Conservation (phyloP, 2,888 invertebrate genomes). For the Schizotus pectinicornis region DNA sequence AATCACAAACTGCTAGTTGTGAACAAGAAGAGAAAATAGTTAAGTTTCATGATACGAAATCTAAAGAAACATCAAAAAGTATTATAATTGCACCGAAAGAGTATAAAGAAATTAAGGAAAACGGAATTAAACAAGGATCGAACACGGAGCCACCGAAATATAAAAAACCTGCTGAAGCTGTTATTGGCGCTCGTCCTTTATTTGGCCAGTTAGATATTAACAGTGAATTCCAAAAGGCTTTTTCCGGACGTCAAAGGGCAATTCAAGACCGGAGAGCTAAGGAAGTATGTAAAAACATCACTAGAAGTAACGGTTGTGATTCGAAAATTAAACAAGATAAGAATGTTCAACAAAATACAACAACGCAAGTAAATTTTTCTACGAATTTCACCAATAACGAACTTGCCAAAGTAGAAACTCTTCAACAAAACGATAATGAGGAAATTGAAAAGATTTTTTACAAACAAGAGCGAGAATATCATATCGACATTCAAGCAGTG, state of each 20-base stretch:
- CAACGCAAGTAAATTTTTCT: slow-evolving; percentile 38
- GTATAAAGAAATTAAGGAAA: no score
- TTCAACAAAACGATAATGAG: slow-evolving; percentile 48
- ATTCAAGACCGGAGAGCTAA: slow-evolving; percentile 43
- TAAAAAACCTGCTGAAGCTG: slow-evolving; percentile 54
- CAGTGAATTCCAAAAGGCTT: slow-evolving; percentile 55
- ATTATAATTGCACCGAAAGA: neutral
- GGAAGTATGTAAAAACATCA: slow-evolving; percentile 35
- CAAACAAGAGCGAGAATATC: slow-evolving; percentile 51
- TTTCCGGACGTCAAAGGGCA: slow-evolving; percentile 49
- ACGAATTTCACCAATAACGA: slow-evolving; percentile 39
- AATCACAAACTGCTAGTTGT: neutral
- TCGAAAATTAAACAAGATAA: slow-evolving; percentile 44
- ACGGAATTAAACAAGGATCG: no score
- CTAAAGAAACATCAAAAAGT: no score
- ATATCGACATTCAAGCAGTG: slow-evolving; percentile 52
- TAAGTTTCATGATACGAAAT: no score
- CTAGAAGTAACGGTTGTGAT: slow-evolving; percentile 33
- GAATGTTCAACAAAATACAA: slow-evolving; percentile 36
- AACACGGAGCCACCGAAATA: slow-evolving; percentile 41
- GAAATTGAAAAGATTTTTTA: slow-evolving; percentile 55
- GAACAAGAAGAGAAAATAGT: no score
- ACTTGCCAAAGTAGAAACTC: slow-evolving; percentile 46
- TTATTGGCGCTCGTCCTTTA: slow-evolving; percentile 55
- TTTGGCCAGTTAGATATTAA: slow-evolving; percentile 56